These are phyloP conservation scores for Agonopterix alstromeriana DNA, from an alignment of 2,888 invertebrate genomes.

Conservation along the genomic window DNA sequence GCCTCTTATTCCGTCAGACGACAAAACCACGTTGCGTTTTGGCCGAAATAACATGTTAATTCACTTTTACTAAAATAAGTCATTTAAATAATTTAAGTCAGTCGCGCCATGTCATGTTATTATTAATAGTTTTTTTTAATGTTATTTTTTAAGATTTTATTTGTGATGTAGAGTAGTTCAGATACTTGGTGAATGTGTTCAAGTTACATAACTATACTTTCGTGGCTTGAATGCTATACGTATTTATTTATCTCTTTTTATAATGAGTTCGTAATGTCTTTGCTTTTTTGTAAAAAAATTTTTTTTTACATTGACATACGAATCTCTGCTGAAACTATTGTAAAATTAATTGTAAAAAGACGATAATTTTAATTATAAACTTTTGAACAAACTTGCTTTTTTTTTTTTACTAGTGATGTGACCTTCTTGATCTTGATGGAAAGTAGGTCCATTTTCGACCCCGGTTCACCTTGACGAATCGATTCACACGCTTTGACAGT, in stretches of 20 bases:
- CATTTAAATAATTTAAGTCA: slow-evolving; percentile 54
- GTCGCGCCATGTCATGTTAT: slow-evolving; percentile 65
- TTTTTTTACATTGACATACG: slow-evolving; percentile 4
- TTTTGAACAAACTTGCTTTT: slow-evolving; percentile 35
- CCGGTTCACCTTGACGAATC: slow-evolving; percentile 48
- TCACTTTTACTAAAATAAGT: slow-evolving; percentile 40
- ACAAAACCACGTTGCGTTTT: slow-evolving; percentile 25
- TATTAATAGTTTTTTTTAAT: slow-evolving; percentile 23
- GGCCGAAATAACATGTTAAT: slow-evolving; percentile 36
- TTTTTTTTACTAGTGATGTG: slow-evolving; percentile 28
- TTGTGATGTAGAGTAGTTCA: slow-evolving; percentile 28
- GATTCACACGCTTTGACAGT: slow-evolving; percentile 41
- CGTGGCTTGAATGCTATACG: slow-evolving; percentile 16
- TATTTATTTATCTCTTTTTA: slow-evolving; percentile 22
- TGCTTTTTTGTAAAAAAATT: neutral
- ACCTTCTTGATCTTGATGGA: slow-evolving; percentile 48
- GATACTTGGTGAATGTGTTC: slow-evolving; percentile 16
- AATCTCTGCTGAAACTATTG: slow-evolving; percentile 8
- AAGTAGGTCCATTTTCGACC: slow-evolving; percentile 47
- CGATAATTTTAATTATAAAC: slow-evolving; percentile 40
- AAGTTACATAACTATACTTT: slow-evolving; percentile 30
- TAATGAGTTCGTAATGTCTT: slow-evolving; percentile 13
- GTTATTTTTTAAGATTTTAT: slow-evolving; percentile 34
- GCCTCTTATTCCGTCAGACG: neutral
- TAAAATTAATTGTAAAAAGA: slow-evolving; percentile 23